Evolutionary conservation across 2,888 invertebrate species (phyloP).

Genomic region (Drosophila pseudotalamancana): DNA sequence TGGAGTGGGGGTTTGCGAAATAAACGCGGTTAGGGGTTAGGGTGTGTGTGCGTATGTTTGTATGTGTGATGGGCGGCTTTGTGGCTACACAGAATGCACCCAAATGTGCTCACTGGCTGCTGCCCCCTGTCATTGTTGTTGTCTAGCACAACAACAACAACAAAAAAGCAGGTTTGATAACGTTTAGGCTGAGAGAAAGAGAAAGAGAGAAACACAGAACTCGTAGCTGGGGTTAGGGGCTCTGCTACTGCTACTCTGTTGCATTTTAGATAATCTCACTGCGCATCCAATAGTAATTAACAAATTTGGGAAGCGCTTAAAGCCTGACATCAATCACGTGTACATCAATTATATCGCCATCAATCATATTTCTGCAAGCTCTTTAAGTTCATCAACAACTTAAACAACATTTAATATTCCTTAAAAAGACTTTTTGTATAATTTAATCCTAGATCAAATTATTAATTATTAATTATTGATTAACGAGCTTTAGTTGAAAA

Average conservation of each 20-base stretch:
- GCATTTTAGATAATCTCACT: constrained; percentile 16
- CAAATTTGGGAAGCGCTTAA: not conserved
- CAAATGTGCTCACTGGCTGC: constrained; percentile 39
- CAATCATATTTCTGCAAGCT: not conserved
- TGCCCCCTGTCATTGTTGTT: constrained; percentile 25
- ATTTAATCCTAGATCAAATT: too few species aligned
- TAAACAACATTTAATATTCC: too few species aligned
- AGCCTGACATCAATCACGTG: not conserved
- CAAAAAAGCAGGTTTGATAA: constrained; percentile 28
- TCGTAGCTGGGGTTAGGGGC: not conserved
- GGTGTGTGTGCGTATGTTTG: not conserved
- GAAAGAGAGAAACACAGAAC: not conserved
- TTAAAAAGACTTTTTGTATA: too few species aligned
- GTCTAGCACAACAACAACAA: constrained; percentile 9
- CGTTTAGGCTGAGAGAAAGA: constrained; percentile 14
- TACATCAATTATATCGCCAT: constrained; percentile 5
- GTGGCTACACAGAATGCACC: constrained; percentile 49
- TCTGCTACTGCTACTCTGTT: too few species aligned
- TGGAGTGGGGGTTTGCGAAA: not conserved
- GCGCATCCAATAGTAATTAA: constrained; percentile 2
- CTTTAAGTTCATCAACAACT: too few species aligned
- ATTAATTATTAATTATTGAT: too few species aligned
- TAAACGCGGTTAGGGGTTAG: constrained; percentile 8
- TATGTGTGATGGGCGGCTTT: constrained; percentile 29
- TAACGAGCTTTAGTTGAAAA: too few species aligned